Evolutionary conservation across 2,113 vertebrate genomes (phyloP).

Genomic region (Cinclus cinclus): DNA sequence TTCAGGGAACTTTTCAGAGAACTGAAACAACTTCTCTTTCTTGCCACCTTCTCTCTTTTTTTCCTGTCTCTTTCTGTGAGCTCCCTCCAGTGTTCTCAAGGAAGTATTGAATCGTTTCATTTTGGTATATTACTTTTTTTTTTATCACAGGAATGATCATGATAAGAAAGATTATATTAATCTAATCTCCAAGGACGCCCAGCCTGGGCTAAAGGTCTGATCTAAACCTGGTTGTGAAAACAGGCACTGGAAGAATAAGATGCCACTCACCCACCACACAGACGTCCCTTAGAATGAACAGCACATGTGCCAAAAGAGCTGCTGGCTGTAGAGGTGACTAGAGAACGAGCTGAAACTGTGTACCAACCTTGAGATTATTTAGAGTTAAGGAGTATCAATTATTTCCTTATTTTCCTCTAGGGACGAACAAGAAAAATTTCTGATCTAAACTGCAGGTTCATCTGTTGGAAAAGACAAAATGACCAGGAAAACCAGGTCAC

Average conservation of each 20-base stretch:
- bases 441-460: not conserved
- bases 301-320: not conserved
- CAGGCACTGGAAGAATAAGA: not conserved
- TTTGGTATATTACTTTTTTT: conserved; percentile 9
- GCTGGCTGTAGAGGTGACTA: not conserved
- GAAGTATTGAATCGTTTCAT: conserved; percentile 22
- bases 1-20: not conserved
- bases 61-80: conserved; percentile 61
- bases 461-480: not conserved
- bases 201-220: not conserved
- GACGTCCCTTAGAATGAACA: not conserved
- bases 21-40: not conserved
- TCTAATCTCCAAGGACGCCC: not conserved
- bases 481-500: not conserved
- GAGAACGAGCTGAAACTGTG: not conserved
- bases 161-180: not conserved
- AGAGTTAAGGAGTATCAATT: not conserved
- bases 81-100: conserved; percentile 67
- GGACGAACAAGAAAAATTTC: not conserved
- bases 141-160: not conserved
- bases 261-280: not conserved
- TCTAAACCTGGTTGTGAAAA: not conserved
- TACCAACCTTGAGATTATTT: not conserved
- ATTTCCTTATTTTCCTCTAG: not conserved
- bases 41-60: not conserved